phyloP scores from a whole-genome alignment of 2,888 invertebrate genomes.

The Patella ulyssiponensis region DNA sequence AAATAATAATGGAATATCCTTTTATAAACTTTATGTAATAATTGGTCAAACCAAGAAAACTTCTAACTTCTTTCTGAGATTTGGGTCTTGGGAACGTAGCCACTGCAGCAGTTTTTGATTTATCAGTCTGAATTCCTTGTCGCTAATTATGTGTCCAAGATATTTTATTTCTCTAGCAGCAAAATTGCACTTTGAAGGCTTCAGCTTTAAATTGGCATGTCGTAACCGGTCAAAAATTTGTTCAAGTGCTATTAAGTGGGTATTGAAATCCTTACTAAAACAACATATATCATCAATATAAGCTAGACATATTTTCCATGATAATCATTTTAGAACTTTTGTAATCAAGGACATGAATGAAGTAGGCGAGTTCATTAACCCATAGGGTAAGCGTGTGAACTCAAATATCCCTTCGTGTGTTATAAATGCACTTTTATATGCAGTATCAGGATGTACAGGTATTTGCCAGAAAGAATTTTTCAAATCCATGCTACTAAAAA shows the following conservation, averaged over 20 bases:
- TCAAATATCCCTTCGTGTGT: constrained; percentile 35
- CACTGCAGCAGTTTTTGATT: constrained; percentile 29
- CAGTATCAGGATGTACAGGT: constrained; percentile 29
- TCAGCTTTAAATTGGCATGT: constrained; percentile 36
- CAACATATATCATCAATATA: constrained; percentile 43
- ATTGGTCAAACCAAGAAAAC: constrained; percentile 34
- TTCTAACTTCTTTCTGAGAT: constrained; percentile 30
- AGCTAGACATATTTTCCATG: constrained; percentile 40
- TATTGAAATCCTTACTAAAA: constrained; percentile 35
- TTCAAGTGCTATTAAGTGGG: constrained; percentile 34
- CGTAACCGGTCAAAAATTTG: constrained; percentile 34
- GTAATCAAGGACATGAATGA: constrained; percentile 39
- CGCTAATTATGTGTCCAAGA: constrained; percentile 38
- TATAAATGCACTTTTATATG: constrained; percentile 39
- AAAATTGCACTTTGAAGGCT: constrained; percentile 44
- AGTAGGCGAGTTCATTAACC: constrained; percentile 42
- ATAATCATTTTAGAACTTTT: constrained; percentile 34
- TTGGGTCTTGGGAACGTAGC: constrained; percentile 27
- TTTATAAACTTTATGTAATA: constrained; percentile 39
- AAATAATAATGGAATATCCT: constrained; percentile 36
- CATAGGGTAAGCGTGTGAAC: constrained; percentile 43
- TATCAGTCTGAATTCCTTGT: constrained; percentile 37
- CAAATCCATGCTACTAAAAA: constrained; percentile 36
- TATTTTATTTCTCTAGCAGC: constrained; percentile 32
- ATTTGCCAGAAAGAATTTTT: constrained; percentile 34